Conservation (phyloP, 2,113 vertebrate genomes). For the Microtus montanus region DNA sequence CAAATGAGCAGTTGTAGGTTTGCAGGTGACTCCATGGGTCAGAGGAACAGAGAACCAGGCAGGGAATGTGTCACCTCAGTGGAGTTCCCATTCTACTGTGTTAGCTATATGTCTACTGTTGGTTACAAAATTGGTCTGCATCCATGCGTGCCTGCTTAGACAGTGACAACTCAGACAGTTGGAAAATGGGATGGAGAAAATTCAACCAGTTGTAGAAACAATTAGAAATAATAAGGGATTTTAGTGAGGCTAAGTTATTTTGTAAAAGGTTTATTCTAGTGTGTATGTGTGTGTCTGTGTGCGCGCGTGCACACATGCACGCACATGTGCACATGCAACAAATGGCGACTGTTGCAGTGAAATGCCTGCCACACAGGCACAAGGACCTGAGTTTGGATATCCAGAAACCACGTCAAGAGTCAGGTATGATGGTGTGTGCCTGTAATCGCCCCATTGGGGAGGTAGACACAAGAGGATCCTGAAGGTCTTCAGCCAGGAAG, state of each 20-base stretch:
- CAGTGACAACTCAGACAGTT: background rate
- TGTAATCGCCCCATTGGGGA: background rate
- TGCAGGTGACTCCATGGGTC: constrained; percentile 34
- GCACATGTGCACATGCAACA: no score
- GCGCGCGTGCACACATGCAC: background rate
- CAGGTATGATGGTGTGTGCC: background rate
- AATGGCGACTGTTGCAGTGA: background rate
- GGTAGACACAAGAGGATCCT: background rate
- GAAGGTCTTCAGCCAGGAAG: background rate
- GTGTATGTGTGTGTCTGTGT: background rate
- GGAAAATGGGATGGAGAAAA: constrained; percentile 16
- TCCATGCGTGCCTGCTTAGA: background rate
- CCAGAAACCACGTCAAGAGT: background rate
- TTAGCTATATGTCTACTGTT: background rate
- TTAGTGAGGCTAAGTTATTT: background rate
- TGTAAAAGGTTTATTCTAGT: background rate
- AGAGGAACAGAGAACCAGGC: constrained; percentile 9
- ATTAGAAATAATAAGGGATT: constrained; percentile 4
- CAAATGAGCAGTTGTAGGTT: background rate
- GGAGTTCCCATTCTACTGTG: background rate
- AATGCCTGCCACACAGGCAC: background rate
- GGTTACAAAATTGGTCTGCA: background rate
- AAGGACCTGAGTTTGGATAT: background rate
- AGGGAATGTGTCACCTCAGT: constrained; percentile 15
- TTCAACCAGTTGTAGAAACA: background rate